A percentile compares a stretch with the other conserved stretches of the same genome.
phyloP scores from a whole-genome alignment of 2,113 vertebrate genomes.

The Sylvietta virens region DNA sequence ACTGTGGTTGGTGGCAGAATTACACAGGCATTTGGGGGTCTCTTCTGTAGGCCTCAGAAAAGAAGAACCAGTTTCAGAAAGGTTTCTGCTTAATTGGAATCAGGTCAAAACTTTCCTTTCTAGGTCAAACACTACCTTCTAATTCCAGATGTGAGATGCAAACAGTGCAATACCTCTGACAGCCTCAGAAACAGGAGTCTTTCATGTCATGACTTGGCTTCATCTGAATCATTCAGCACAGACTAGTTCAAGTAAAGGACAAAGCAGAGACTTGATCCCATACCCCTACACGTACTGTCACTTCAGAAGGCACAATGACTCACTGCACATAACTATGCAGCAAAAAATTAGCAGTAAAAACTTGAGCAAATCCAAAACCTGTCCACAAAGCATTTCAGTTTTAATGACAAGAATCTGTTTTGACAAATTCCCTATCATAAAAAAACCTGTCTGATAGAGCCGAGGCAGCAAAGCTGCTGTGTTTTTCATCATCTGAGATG shows the following conservation, averaged over 20 bases:
- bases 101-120: not conserved
- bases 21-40: not conserved
- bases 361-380: not conserved
- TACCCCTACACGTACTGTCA: not conserved
- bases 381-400: not conserved
- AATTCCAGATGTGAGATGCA: not conserved
- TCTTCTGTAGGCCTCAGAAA: not conserved
- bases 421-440: not conserved
- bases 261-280: not conserved
- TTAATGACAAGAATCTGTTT: slow-evolving; percentile 17
- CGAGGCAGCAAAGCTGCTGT: not conserved
- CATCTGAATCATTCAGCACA: not conserved
- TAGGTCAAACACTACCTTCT: not conserved
- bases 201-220: not conserved
- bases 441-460: not conserved
- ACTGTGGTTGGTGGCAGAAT: not conserved
- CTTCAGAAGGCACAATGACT: not conserved
- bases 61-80: not conserved
- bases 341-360: not conserved
- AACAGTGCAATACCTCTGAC: not conserved
- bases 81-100: not conserved
- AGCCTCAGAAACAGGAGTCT: not conserved
- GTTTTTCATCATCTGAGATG: slow-evolving; percentile 34
- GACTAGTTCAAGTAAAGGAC: not conserved
- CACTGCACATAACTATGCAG: not conserved